Percentiles rank a stretch among this genome's conserved stretches.
These are phyloP conservation scores for Euphonia xanthogaster DNA, from an alignment of 2,797 vertebrate species.

Conservation along the genomic window DNA sequence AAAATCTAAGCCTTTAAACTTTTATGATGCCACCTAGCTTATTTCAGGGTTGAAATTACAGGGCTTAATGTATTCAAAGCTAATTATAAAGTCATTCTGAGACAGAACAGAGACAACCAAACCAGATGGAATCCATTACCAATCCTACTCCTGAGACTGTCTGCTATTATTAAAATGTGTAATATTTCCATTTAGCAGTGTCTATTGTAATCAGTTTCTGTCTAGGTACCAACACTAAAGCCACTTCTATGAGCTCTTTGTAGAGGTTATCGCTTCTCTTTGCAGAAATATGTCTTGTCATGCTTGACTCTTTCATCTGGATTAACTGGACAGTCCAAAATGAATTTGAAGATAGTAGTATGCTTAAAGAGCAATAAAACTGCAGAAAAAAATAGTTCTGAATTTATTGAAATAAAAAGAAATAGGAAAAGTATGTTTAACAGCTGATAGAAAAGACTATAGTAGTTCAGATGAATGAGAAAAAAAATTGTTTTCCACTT, in stretches of 20 bases:
- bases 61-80: neutral
- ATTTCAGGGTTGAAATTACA: neutral
- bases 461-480: neutral
- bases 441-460: neutral
- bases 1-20: neutral
- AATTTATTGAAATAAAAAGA: neutral
- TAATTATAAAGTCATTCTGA: conserved; percentile 46
- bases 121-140: conserved; percentile 43
- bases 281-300: neutral
- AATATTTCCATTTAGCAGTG: neutral
- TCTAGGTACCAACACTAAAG: neutral
- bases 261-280: neutral
- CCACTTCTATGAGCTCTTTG: neutral
- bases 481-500: neutral
- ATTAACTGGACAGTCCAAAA: neutral
- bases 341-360: neutral
- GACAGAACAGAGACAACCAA: conserved; percentile 29
- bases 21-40: neutral
- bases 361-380: neutral
- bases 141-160: neutral
- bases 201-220: conserved; percentile 1
- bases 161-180: conserved; percentile 35
- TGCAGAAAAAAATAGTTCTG: neutral
- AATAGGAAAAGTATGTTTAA: neutral
- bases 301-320: neutral